Evolutionary conservation across 2,113 vertebrate genomes (phyloP).

Genomic region (Ancistrus triradiatus): DNA sequence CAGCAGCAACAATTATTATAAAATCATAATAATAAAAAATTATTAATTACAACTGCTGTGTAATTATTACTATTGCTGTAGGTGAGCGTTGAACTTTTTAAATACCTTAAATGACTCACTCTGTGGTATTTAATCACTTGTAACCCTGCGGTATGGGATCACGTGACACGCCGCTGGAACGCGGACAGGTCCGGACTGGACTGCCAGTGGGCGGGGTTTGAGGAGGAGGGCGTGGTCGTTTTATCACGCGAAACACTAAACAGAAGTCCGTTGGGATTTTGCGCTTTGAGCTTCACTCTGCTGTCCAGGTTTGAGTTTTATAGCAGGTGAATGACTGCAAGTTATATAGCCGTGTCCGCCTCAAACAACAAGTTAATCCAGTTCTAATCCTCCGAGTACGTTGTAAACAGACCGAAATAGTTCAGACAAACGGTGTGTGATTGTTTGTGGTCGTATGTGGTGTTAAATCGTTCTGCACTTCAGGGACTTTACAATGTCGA

Average conservation of each 20-base stretch:
- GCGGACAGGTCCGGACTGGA: constrained; percentile 39
- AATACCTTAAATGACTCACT: too few species aligned
- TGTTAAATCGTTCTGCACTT: not conserved
- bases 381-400: too few species aligned
- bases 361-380: not conserved
- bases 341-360: not conserved
- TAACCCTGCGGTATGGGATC: not conserved
- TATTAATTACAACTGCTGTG: too few species aligned
- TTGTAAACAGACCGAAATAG: not conserved
- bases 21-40: too few species aligned
- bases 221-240: constrained; percentile 9
- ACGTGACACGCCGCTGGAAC: constrained; percentile 7
- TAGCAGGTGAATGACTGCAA: not conserved
- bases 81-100: too few species aligned
- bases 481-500: constrained; percentile 16
- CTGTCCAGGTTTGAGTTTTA: not conserved
- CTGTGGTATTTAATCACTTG: too few species aligned
- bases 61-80: too few species aligned
- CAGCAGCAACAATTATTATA: too few species aligned
- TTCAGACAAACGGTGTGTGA: not conserved
- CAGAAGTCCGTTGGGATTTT: not conserved
- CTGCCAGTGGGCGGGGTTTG: constrained; percentile 54
- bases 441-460: not conserved
- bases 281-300: not conserved
- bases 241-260: constrained; percentile 14